A percentile compares a stretch with the other conserved stretches of the same genome.
These are phyloP conservation scores for Nasonia giraulti DNA, from an alignment of 1,140 invertebrate genomes.

Conservation along the genomic window DNA sequence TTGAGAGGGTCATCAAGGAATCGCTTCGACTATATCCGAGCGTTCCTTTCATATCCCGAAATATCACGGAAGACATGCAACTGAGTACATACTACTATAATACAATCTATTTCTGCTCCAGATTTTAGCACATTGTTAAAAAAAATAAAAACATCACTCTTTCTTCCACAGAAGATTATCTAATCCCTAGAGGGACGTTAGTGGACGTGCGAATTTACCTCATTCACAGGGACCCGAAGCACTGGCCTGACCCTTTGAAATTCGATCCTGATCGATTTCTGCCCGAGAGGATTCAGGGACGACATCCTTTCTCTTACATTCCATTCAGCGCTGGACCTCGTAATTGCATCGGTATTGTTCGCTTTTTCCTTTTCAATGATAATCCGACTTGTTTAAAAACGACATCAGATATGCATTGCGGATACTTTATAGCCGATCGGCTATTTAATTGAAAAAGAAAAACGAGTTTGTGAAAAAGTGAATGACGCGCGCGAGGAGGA, in stretches of 20 bases:
- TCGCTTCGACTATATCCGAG: conserved; percentile 77
- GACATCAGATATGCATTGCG: too few species aligned
- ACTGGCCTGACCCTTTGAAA: conserved; percentile 82
- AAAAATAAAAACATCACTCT: background rate
- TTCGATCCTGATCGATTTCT: conserved; percentile 87
- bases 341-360: conserved; percentile 77
- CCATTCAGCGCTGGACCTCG: conserved; percentile 85
- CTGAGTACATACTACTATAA: conserved; percentile 48
- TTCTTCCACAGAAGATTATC: conserved; percentile 56
- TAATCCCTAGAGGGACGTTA: conserved; percentile 70
- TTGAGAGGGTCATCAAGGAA: conserved; percentile 81
- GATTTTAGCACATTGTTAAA: too few species aligned
- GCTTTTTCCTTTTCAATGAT: background rate
- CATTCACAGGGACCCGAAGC: conserved; percentile 80
- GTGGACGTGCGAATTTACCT: conserved; percentile 74
- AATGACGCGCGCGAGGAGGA: background rate
- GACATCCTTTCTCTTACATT: conserved; percentile 78
- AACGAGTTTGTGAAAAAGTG: background rate
- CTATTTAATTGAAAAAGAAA: background rate
- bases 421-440: too few species aligned
- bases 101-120: too few species aligned
- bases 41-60: conserved; percentile 75
- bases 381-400: too few species aligned
- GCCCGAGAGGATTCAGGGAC: conserved; percentile 71
- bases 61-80: conserved; percentile 68